phyloP scores from a whole-genome alignment of 2,113 vertebrate species.

The Balaeniceps rex region DNA sequence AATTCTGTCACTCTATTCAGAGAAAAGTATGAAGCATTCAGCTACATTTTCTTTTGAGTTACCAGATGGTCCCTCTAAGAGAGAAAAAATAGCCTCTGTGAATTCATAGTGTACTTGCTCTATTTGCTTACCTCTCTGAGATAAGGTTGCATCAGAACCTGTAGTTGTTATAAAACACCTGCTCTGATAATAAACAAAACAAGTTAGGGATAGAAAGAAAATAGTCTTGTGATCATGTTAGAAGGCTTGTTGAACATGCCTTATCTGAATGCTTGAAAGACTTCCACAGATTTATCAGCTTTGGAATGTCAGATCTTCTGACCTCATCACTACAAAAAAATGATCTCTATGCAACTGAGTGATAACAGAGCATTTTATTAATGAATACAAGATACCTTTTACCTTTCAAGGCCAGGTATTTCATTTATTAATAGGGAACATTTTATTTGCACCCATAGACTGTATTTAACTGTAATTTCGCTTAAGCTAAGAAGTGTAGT shows the following conservation, averaged over 20 bases:
- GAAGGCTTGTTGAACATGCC: slow-evolving; percentile 54
- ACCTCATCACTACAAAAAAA: slow-evolving; percentile 22
- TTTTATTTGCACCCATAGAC: not conserved
- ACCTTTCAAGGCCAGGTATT: not conserved
- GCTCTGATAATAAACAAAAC: slow-evolving; percentile 79
- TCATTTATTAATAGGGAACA: not conserved
- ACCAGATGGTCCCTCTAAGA: slow-evolving; percentile 78
- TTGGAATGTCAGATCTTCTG: slow-evolving; percentile 67
- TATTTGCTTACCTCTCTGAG: slow-evolving; percentile 77
- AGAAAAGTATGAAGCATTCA: slow-evolving; percentile 70
- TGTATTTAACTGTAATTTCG: not conserved
- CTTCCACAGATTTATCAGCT: slow-evolving; percentile 67
- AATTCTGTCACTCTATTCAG: slow-evolving; percentile 61
- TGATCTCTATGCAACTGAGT: not conserved
- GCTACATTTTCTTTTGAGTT: slow-evolving; percentile 69
- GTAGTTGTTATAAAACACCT: slow-evolving; percentile 80
- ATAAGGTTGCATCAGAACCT: slow-evolving; percentile 66
- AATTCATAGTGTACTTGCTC: slow-evolving; percentile 48
- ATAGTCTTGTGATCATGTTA: slow-evolving; percentile 73
- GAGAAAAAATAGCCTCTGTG: slow-evolving; percentile 44
- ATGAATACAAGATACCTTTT: not conserved
- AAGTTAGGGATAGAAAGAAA: slow-evolving; percentile 64
- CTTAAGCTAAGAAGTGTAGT: not conserved
- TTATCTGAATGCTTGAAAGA: slow-evolving; percentile 57
- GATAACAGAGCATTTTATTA: slow-evolving; percentile 59